Conservation (phyloP, 1,140 invertebrate genomes). For the Papilio polytes region DNA sequence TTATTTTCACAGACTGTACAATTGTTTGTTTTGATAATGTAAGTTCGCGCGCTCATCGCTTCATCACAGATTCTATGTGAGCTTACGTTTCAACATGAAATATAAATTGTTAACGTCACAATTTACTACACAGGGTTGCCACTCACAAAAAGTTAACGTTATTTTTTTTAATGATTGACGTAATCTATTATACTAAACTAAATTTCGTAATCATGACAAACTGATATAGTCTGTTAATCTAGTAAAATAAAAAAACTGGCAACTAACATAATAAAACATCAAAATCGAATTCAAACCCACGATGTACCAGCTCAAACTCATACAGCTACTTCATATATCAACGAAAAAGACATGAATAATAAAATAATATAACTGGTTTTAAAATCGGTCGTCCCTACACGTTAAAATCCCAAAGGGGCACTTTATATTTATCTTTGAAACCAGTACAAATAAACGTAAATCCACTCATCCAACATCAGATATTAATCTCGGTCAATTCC, state of each 20-base stretch:
- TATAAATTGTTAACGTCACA: constrained; percentile 1
- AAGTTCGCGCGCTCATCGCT: constrained; percentile 1
- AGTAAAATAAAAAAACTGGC: too few species aligned
- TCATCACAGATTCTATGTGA: constrained; percentile 3
- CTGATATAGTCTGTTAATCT: too few species aligned
- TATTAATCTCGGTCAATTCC: constrained; percentile 38
- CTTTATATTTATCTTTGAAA: constrained; percentile 17
- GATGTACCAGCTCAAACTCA: neutral
- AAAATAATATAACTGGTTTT: neutral
- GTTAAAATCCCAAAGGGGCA: neutral
- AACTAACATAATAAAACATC: neutral
- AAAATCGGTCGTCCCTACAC: neutral
- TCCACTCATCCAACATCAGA: constrained; percentile 30
- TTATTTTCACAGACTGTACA: neutral
- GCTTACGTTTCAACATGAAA: neutral
- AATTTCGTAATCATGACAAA: neutral
- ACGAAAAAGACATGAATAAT: neutral
- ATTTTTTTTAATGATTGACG: neutral
- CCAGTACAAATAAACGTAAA: constrained; percentile 19
- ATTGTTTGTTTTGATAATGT: neutral
- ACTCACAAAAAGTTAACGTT: neutral
- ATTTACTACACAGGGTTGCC: constrained; percentile 4
- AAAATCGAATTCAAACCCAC: neutral
- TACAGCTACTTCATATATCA: neutral
- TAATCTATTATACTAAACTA: neutral